phyloP scores from a whole-genome alignment of 2,113 vertebrate genomes.

The Raja brachyura region DNA sequence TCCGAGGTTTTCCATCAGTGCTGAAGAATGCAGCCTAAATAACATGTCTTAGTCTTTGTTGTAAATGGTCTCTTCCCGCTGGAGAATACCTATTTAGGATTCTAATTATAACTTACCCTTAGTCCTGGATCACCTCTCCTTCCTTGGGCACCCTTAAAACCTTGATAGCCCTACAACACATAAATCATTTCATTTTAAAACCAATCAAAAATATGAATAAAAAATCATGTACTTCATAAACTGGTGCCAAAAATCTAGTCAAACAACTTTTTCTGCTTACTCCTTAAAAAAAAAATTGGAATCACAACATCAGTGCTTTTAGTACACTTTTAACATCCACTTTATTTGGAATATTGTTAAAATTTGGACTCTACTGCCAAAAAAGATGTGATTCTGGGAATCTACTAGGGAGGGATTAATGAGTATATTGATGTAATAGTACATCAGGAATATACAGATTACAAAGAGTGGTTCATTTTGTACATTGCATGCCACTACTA shows the following conservation, averaged over 20 bases:
- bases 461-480: background rate
- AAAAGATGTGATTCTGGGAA: background rate
- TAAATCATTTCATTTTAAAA: background rate
- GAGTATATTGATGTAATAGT: background rate
- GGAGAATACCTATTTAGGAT: background rate
- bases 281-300: no score
- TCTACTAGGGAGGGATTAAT: background rate
- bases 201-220: background rate
- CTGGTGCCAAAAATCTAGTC: background rate
- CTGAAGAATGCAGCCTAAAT: background rate
- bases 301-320: background rate
- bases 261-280: no score
- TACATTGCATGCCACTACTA: no score
- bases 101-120: constrained; percentile 49
- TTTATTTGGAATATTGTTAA: background rate
- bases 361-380: background rate
- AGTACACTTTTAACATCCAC: background rate
- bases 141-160: constrained; percentile 49
- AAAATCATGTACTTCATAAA: background rate
- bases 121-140: constrained; percentile 57
- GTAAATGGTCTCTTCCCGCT: background rate
- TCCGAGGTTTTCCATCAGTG: background rate
- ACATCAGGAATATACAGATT: background rate
- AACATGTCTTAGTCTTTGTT: no score
- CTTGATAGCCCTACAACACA: constrained; percentile 58